Base-by-base conservation (phyloP, 1,140 invertebrate genomes). In the Lethrus apterus region DNA sequence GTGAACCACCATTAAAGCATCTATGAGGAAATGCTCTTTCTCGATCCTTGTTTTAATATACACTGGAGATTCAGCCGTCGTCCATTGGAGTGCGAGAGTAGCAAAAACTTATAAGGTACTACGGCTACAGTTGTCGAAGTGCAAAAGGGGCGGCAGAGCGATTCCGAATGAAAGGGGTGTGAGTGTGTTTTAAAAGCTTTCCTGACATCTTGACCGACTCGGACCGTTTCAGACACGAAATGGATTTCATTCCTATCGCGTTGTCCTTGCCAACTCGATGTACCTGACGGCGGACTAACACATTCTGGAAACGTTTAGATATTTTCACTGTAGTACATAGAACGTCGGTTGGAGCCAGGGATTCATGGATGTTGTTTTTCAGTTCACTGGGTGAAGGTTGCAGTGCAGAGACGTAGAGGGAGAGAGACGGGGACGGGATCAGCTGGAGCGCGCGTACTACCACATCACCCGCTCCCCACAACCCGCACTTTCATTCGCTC, bases 121-220 rank as follows among this genome's bases (percentile, higher is more conserved):
- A 8, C 13, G 20, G 30, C 17, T 35, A 35, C 21, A 23, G 43
- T 33, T 35, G 17, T 20, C 33, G 21, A 35, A 33, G 30, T 44
- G 41, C 41, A 32, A 17, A 44, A n/a, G n/a, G n/a, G n/a, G n/a
- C n/a, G n/a, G n/a, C n/a, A n/a, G n/a, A n/a, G n/a, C n/a, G n/a
- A n/a, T n/a, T n/a, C n/a, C n/a, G n/a, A n/a, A n/a, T n/a, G n/a
- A n/a, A n/a, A n/a, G n/a, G n/a, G n/a, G n/a, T n/a, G n/a, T n/a
- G n/a, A n/a, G n/a, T n/a, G 57, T 60, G 59, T 60, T 64, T 64
- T 65, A 65, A 65, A 65, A 65, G 63, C 63, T 63, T 64, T 63
- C 56, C 57, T 64, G 63, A 65, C 63, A 64, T 65, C 63, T 65
- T 65, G 63, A 65, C 63, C 63, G 63, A 62, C 54, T 51, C 63